Percentiles rank a stretch among this genome's conserved stretches.
phyloP scores from a whole-genome alignment of 2,113 vertebrate species.

The Benthochromis sp. region DNA sequence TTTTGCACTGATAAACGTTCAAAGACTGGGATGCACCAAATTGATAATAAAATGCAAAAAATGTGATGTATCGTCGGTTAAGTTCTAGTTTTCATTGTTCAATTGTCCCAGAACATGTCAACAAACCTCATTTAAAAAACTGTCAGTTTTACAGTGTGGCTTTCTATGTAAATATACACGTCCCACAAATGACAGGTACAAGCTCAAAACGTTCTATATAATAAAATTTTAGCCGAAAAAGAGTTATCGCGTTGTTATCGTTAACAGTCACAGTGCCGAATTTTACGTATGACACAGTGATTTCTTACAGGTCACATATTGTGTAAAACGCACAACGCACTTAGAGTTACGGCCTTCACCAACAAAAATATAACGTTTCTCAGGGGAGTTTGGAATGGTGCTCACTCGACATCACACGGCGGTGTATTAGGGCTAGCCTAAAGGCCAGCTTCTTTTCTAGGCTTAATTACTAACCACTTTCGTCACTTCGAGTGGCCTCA shows the following conservation, averaged over 20 bases:
- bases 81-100: background rate
- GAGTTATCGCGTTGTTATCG: background rate
- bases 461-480: slow-evolving; percentile 26
- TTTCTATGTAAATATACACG: background rate
- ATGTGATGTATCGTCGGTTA: background rate
- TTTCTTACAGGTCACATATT: too few species aligned
- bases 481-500: background rate
- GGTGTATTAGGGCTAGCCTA: background rate
- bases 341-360: fast-evolving
- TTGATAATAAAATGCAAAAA: background rate
- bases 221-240: background rate
- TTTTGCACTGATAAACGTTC: background rate
- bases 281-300: background rate
- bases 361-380: background rate
- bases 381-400: background rate
- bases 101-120: background rate
- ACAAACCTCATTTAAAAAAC: background rate
- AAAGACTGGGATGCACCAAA: background rate
- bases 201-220: background rate
- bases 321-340: fast-evolving
- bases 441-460: background rate
- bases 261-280: background rate
- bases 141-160: background rate
- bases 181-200: background rate
- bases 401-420: background rate